Evolutionary conservation across 2,888 invertebrate species (phyloP).

Genomic region (Phrixothrix hirtus): DNA sequence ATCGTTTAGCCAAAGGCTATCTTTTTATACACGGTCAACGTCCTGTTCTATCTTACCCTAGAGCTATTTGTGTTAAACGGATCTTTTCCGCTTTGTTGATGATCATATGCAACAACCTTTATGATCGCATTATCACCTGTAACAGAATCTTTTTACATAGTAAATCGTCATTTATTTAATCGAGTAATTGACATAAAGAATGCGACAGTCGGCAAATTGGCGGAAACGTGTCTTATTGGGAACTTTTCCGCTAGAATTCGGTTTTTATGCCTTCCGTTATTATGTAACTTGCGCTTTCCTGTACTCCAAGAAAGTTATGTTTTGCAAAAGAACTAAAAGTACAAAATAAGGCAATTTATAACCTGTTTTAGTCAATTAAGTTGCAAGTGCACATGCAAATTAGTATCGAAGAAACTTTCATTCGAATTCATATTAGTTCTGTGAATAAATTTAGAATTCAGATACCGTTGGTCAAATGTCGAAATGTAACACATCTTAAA

Average conservation of each 20-base stretch:
- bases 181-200: constrained; percentile 15
- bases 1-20: constrained; percentile 31
- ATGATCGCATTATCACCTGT: not conserved
- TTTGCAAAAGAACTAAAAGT: not conserved
- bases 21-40: constrained; percentile 36
- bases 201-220: constrained; percentile 14
- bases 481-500: too few relatives aligned
- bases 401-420: too few relatives aligned
- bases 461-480: too few relatives aligned
- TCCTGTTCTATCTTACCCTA: constrained; percentile 34
- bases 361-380: too few relatives aligned
- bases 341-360: too few relatives aligned
- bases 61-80: constrained; percentile 35
- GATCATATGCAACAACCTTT: constrained; percentile 16
- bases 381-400: too few relatives aligned
- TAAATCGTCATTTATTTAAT: not conserved
- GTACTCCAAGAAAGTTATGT: constrained; percentile 11
- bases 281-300: constrained; percentile 16
- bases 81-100: constrained; percentile 30
- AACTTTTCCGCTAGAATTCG: constrained; percentile 16
- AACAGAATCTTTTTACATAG: too few relatives aligned
- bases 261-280: constrained; percentile 11
- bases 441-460: too few relatives aligned
- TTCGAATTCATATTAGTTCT: too few relatives aligned
- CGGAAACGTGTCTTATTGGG: constrained; percentile 24